Evolutionary conservation across 2,888 invertebrate species (phyloP), one percentile per base, ranked within the genome.

Genomic region (Yponomeuta plumbellus): DNA sequence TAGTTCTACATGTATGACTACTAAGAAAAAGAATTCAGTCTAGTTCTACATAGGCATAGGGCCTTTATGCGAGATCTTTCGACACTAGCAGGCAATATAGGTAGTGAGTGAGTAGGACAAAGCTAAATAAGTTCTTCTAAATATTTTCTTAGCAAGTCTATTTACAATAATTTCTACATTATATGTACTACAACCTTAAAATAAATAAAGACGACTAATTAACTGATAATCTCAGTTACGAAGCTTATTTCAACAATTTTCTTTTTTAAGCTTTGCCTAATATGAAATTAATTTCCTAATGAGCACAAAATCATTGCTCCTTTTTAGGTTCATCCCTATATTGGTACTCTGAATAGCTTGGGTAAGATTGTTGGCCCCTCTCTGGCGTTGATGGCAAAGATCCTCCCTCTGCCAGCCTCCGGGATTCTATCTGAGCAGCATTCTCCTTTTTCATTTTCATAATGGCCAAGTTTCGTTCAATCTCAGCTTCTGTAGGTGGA

Each of bases 381-480:
- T 73, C 74, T 10, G 80, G 74, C 20, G 75, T 67, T 20, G 79
- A 67, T 17, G 88, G 87, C 8, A 88, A 67, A 1, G 84, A 76
- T 8, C 85, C 82, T 62, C 89, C 83, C 23, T 93, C 93, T 11
- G 85, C 84, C 8, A 92, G 83, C 71, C 92, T 93, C 73, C 93
- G 92, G 0, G 84, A 80, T 69, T 96, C 95, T 67, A 97, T 80
- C 78, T 93, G 92, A 3, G 92, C 92, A 1, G 97, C 96, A 88
- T 97, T 97, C 61, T 92, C 83, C 76, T 95, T 94, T 74, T 96
- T 97, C 80, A 93, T 81, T 73, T 94, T 83, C 80, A 96, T 95
- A 58, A 96, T 88, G 20, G 94, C 93, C 61, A 94, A 79, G 85
- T 96, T 97, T 73, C 86, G 90, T 11, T 92, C 85, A 11, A 97